These are phyloP conservation scores for Lepus americanus DNA, from an alignment of 2,113 vertebrate genomes.

Conservation along the genomic window DNA sequence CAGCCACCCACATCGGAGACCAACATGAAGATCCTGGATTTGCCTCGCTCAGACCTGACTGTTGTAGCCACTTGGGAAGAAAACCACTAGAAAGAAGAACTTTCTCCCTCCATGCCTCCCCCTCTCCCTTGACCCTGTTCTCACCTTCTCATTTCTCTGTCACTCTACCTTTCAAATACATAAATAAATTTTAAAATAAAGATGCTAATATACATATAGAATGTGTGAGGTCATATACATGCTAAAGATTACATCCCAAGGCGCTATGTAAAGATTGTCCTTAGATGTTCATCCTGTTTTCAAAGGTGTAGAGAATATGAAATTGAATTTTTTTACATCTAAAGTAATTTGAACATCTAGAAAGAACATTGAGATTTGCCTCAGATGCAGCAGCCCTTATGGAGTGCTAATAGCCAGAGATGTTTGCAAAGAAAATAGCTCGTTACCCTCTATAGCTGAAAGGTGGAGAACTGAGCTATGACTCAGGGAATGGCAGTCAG, in stretches of 20 bases:
- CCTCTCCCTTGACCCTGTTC: no score
- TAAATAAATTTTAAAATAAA: constrained; percentile 2
- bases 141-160: no score
- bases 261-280: not conserved
- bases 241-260: not conserved
- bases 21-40: no score
- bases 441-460: not conserved
- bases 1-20: no score
- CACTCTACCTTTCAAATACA: no score
- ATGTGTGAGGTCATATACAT: not conserved
- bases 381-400: not conserved
- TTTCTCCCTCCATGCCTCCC: no score
- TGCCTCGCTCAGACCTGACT: no score
- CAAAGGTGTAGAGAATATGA: not conserved
- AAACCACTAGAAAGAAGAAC: no score
- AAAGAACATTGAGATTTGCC: not conserved
- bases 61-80: no score
- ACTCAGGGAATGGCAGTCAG: not conserved
- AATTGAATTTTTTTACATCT: not conserved
- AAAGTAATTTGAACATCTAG: not conserved
- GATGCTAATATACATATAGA: not conserved
- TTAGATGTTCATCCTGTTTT: constrained; percentile 33
- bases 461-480: not conserved
- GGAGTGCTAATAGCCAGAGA: not conserved
- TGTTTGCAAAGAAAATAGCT: not conserved